phyloP scores from a whole-genome alignment of 2,113 vertebrate species.

The Echinops telfairi region DNA sequence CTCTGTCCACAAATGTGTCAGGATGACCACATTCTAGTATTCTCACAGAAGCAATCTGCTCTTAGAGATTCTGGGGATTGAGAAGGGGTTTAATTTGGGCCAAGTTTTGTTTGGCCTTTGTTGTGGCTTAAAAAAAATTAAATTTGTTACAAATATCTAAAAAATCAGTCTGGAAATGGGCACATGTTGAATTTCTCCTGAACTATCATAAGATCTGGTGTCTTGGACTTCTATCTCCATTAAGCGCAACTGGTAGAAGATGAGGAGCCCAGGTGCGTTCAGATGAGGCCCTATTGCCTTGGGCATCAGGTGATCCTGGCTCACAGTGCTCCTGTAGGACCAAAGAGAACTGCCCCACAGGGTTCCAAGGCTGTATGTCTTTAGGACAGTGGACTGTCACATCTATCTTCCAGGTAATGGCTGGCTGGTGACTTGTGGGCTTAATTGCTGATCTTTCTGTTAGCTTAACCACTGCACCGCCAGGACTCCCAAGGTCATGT shows the following conservation, averaged over 20 bases:
- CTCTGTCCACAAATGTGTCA: background rate
- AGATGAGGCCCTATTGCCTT: no score
- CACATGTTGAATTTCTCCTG: background rate
- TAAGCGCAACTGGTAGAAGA: background rate
- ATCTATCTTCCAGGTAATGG: background rate
- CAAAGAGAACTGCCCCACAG: background rate
- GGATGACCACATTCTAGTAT: background rate
- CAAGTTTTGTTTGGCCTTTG: constrained; percentile 40
- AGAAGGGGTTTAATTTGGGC: constrained; percentile 9
- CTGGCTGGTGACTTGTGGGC: no score
- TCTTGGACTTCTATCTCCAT: background rate
- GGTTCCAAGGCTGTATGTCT: background rate
- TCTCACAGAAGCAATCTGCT: background rate
- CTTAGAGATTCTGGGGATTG: constrained; percentile 4
- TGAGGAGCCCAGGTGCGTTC: background rate
- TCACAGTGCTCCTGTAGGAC: no score
- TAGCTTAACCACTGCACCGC: no score
- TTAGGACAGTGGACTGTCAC: background rate
- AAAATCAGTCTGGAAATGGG: background rate
- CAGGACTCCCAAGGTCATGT: background rate
- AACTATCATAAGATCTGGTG: no score
- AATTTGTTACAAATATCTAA: background rate
- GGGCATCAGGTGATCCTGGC: background rate
- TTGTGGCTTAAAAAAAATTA: background rate
- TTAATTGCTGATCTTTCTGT: background rate